Conservation (phyloP, 2,888 invertebrate species). For the Carcina quercana region DNA sequence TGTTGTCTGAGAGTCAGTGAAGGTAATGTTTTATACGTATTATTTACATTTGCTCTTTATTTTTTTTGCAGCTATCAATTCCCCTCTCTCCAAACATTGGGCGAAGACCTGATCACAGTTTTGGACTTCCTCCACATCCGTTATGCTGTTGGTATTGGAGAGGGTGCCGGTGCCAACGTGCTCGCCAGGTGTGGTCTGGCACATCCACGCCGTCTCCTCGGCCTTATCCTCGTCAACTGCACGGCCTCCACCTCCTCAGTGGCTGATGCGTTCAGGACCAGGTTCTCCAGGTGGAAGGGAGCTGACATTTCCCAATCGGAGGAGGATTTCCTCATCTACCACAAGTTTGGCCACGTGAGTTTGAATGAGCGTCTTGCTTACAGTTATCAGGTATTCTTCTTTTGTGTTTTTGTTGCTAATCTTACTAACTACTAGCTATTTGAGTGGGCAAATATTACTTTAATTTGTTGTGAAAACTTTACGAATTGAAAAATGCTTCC, state of each 20-base stretch:
- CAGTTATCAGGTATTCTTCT: conserved; percentile 55
- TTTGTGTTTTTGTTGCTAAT: conserved; percentile 39
- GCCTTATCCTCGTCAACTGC: conserved; percentile 89
- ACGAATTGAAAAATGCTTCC: too few species aligned
- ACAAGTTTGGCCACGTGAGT: conserved; percentile 95
- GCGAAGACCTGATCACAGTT: conserved; percentile 87
- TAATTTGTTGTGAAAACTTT: too few species aligned
- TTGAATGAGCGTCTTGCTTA: conserved; percentile 38
- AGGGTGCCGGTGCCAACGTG: conserved; percentile 92
- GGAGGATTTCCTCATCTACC: conserved; percentile 90
- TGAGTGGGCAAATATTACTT: too few species aligned
- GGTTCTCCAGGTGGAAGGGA: conserved; percentile 90
- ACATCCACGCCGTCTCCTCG: conserved; percentile 84
- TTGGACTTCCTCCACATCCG: conserved; percentile 88
- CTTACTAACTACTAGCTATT: too few species aligned
- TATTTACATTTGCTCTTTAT: neutral
- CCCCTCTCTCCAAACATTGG: conserved; percentile 86
- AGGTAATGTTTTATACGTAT: too few species aligned
- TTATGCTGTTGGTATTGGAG: conserved; percentile 89
- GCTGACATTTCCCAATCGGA: conserved; percentile 90
- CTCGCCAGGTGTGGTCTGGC: conserved; percentile 89
- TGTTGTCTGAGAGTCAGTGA: too few species aligned
- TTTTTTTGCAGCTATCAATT: conserved; percentile 78
- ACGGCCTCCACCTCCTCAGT: conserved; percentile 91
- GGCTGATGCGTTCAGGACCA: conserved; percentile 88